Base-by-base conservation (phyloP, 2,113 vertebrate species). In the Columba janthina region DNA sequence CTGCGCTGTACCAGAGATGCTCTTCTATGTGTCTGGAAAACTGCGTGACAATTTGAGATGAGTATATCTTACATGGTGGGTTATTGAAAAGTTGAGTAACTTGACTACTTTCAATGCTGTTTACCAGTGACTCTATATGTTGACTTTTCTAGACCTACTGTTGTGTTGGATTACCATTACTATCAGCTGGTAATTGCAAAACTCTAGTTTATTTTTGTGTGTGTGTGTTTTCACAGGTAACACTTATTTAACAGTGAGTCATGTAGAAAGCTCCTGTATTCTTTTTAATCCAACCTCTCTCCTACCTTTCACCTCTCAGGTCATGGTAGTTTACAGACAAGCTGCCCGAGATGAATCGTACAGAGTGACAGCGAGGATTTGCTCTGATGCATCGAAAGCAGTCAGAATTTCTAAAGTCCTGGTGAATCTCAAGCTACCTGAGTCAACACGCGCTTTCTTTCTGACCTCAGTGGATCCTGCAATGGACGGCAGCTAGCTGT, bases 401-500 rank as follows among this genome's bases (percentile, higher is more conserved):
- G 48, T 40, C 3, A 2, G 58, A 60, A 11, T 21, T 9, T 48
- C 50, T 28, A 6, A 80, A 86, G 31, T 62, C 29, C 36, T 31
- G 32, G 70, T 58, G 79, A 73, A 62, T 62, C 50, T 71, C 51
- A 14, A 66, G 34, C 13, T 51, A 16, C 36, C 38, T 3, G 6
- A 79, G 34, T 32, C 67, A 67, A 20, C 0, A 1, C 1, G 0
- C 0, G 1, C 57, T 85, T 80, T 29, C 36, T 9, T 61, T 64
- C 75, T 64, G 87, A 64, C 86, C 67, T 91, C 72, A 24, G 20
- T 38, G 82, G 22, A 54, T 62, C 50, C 54, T 73, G 32, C 44
- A 17, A 2, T 62, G 88, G 67, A 15, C 9, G 78, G 46, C 42
- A 36, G 74, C 78, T 42, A 62, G 56, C 26, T 3, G 7, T 66